Base-by-base conservation (phyloP, 2,113 vertebrate species). In the Cyanoliseus patagonus region DNA sequence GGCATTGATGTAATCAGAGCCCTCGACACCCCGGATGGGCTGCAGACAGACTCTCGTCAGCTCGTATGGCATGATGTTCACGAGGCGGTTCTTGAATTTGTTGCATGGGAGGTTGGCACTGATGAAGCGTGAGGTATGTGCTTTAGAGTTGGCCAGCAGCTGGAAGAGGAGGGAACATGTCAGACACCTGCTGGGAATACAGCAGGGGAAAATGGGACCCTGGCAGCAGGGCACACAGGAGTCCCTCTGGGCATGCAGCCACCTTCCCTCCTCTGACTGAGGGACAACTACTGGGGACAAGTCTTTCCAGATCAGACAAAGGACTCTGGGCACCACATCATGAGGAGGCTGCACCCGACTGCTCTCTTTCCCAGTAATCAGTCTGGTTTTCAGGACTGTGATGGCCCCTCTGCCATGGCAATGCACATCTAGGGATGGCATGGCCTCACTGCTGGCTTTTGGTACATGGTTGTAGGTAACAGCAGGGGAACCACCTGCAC, bases 31-130 rank as follows among this genome's bases (percentile, higher is more conserved):
- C 41, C 99, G 98, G 97, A 99, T 99, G 68, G 99, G 99, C 98
- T 99, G 99, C 97, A 99, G 98, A 94, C 98, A 99, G 83, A 99
- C 99, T 4, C 99, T 98, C 1, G 98, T 99, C 87, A 99, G 97
- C 97, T 99, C 99, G 4, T 99, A 99, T 3, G 99, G 99, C 99
- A 99, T 98, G 95, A 99, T 99, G 97, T 99, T 99, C 88, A 99
- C 99, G 7, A 99, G 98, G 57, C 99, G 98, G 96, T 99, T 99
- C 98, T 99, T 99, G 97, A 99, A 99, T 94, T 99, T 99, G 99
- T 99, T 99, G 97, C 99, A 99, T 0, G 98, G 99, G 94, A 99
- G 98, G 97, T 99, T 99, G 98, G 99, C 99, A 94, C 99, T 99
- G 98, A 99, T 99, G 98, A 99, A 99, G 96, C 99, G 98, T 91